Evolutionary conservation across 2,797 vertebrate genomes (phyloP), one percentile per base, ranked within the genome.

Genomic region (Gymnodraco acuticeps): DNA sequence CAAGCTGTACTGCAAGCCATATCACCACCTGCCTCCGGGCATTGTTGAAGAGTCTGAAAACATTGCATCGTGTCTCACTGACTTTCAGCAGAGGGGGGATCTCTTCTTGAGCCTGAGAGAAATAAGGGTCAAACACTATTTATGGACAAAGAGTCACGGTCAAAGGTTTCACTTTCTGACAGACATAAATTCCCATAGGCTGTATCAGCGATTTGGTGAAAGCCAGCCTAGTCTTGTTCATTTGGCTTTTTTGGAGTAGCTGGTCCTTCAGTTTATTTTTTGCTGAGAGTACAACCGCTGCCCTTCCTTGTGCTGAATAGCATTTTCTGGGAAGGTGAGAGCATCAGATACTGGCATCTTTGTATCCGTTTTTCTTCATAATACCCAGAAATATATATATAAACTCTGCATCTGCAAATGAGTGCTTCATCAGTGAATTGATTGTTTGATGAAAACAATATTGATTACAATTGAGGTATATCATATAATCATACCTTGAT

Each of bases 121-220:
- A 88, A 82, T 75, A 79, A 78, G 84, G 89, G 87, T 91, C 84
- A 87, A 88, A 70, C 62, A 81, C 78, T 87, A 83, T 87, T 88
- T 85, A 85, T 83, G 80, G 81, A 76, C 71, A 61, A 38, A 63
- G 62, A 88, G 66, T 75, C 71, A 58, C 64, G 79, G 87, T 88
- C 83, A 89, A 87, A 89, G 85, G 85, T 88, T 85, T 88, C 67
- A 55, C 15, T 85, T 84, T 91, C 88, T 87, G 89, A 85, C 78
- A 80, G 88, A 81, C 80, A 78, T 72, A 79, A 79, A 87, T 87
- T 92, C 87, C 85, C 81, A 71, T 71, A 17, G 77, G 84, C 86
- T 89, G 85, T 76, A 86, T 92, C 89, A 90, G 89, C 88, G 53
- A 64, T 92, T 90, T 86, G 71, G 76, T 74, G 58, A 63, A 70